These are phyloP conservation scores for Diachasmimorpha longicaudata DNA, from an alignment of 1,140 invertebrate genomes.

Conservation along the genomic window DNA sequence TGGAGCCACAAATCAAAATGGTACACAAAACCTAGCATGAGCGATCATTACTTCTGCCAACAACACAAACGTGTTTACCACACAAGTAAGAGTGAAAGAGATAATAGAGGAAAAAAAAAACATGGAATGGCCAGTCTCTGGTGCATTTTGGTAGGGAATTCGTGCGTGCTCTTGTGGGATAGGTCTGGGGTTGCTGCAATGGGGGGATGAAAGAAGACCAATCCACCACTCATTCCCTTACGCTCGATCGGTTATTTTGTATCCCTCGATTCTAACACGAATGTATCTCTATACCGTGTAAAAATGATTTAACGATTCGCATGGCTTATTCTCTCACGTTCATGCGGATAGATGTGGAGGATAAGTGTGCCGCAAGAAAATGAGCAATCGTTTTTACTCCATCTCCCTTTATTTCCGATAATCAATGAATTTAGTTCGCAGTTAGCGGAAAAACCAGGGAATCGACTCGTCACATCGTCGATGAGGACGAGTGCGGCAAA, in stretches of 20 bases:
- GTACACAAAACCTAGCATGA: slow-evolving; percentile 38
- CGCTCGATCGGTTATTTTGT: slow-evolving; percentile 51
- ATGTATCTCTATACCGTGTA: slow-evolving; percentile 26
- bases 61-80: slow-evolving; percentile 57
- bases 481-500: too few relatives aligned
- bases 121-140: background rate
- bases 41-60: slow-evolving; percentile 59
- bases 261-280: background rate
- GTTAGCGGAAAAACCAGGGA: background rate
- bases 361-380: slow-evolving; percentile 26
- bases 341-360: slow-evolving; percentile 9
- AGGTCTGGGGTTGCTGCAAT: background rate
- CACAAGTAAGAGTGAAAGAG: slow-evolving; percentile 42
- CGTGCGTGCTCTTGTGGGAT: slow-evolving; percentile 1
- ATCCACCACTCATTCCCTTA: slow-evolving; percentile 55
- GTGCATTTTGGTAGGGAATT: slow-evolving; percentile 7
- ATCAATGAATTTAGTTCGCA: background rate
- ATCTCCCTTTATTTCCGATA: slow-evolving; percentile 2
- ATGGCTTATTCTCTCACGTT: slow-evolving; percentile 19
- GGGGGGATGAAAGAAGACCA: slow-evolving; percentile 27
- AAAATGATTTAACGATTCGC: slow-evolving; percentile 49
- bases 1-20: slow-evolving; percentile 60
- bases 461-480: too few relatives aligned
- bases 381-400: slow-evolving; percentile 26
- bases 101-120: slow-evolving; percentile 18